A percentile compares a stretch with the other conserved stretches of the same genome.
Evolutionary conservation across 2,797 vertebrate genomes (phyloP).

Genomic region (Ambastaia sidthimunki): DNA sequence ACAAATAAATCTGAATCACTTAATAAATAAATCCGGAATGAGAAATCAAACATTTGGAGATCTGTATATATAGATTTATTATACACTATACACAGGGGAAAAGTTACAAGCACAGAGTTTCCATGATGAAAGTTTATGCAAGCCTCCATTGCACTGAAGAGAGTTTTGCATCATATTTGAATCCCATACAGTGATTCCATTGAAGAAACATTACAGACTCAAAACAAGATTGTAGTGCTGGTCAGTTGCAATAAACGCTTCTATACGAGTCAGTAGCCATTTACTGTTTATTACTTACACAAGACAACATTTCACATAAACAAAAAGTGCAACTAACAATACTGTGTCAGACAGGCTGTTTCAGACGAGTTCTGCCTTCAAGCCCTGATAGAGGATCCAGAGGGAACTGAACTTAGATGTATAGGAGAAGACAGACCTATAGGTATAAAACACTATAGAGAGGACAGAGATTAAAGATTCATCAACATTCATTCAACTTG

Average conservation of each 20-base stretch:
- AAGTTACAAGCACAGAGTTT: constrained; percentile 12
- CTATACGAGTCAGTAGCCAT: not conserved
- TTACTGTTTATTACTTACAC: not conserved
- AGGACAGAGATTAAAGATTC: constrained; percentile 41
- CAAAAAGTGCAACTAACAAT: constrained; percentile 29
- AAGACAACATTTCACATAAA: not conserved
- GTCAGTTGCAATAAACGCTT: not conserved
- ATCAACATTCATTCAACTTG: not conserved
- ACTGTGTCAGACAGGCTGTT: constrained; percentile 9
- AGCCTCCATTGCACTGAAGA: not conserved
- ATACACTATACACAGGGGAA: constrained; percentile 19
- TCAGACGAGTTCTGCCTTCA: constrained; percentile 8
- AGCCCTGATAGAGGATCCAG: constrained; percentile 20
- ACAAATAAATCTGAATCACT: not conserved
- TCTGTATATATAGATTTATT: constrained; percentile 20
- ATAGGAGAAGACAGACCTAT: constrained; percentile 58
- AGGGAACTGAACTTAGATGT: constrained; percentile 9
- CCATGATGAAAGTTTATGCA: not conserved
- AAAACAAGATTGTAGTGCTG: not conserved
- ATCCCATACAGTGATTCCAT: constrained; percentile 11
- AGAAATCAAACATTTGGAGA: not conserved
- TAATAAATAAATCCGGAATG: not conserved
- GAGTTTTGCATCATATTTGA: not conserved
- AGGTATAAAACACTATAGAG: constrained; percentile 77
- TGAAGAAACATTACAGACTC: not conserved